Conservation (phyloP, 2,113 vertebrate species). For the Platanista minor region DNA sequence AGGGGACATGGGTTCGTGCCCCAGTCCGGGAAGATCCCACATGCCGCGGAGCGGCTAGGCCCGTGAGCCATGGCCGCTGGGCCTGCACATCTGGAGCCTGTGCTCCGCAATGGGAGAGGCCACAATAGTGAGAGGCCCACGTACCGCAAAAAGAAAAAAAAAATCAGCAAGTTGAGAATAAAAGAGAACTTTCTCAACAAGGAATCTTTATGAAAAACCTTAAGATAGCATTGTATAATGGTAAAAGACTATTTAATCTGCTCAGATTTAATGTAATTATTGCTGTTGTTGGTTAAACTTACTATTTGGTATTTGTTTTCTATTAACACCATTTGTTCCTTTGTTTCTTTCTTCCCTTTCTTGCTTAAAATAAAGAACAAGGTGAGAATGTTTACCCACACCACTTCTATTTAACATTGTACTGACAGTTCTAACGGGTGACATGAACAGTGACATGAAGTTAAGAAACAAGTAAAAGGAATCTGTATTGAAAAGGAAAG, state of each 20-base stretch:
- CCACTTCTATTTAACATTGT: not conserved
- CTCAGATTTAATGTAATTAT: not conserved
- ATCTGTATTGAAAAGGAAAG: not conserved
- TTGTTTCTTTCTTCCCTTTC: not conserved
- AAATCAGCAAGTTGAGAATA: not conserved
- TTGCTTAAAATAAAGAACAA: not conserved
- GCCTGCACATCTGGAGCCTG: too few species aligned
- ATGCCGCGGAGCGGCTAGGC: too few species aligned
- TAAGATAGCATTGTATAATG: not conserved
- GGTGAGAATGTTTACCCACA: not conserved
- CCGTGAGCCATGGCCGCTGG: too few species aligned
- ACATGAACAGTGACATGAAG: too few species aligned
- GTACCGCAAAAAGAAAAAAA: too few species aligned
- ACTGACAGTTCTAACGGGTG: not conserved
- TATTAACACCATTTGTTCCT: not conserved
- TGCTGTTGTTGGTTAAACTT: not conserved
- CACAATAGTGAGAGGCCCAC: too few species aligned
- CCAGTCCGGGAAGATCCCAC: too few species aligned
- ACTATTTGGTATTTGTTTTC: not conserved
- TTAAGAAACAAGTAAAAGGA: not conserved
- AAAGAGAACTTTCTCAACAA: not conserved
- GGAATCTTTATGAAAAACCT: not conserved
- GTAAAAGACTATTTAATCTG: not conserved
- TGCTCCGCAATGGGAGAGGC: too few species aligned
- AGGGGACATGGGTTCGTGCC: too few species aligned